Conservation (phyloP, 2,888 invertebrate species). For the Cerastis rubricosa region DNA sequence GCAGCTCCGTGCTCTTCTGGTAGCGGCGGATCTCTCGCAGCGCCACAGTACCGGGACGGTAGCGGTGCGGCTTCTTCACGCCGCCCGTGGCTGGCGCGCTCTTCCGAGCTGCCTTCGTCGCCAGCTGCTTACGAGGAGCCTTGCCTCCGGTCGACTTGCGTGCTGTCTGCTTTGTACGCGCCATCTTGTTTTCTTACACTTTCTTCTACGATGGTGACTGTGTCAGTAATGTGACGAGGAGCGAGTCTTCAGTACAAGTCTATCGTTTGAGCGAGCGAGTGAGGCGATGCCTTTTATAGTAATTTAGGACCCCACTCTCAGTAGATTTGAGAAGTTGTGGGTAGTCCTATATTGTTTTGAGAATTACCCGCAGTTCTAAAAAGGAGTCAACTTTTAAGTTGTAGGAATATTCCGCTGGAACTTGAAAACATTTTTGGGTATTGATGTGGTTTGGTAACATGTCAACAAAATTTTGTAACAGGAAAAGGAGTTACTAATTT, state of each 20-base stretch:
- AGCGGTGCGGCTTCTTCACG: slow-evolving; percentile 94
- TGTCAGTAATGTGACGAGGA: not conserved
- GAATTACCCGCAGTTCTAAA: not conserved
- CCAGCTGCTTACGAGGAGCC: slow-evolving; percentile 93
- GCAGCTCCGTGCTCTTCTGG: slow-evolving; percentile 93
- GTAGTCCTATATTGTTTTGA: slow-evolving; percentile 14
- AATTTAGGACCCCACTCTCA: not conserved
- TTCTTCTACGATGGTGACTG: not conserved
- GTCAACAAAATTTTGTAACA: not conserved
- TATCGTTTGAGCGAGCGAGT: not conserved
- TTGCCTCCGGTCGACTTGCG: slow-evolving; percentile 94
- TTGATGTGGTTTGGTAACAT: not conserved
- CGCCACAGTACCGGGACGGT: slow-evolving; percentile 93
- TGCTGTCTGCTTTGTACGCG: slow-evolving; percentile 94
- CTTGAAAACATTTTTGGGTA: not conserved
- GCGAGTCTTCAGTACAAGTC: not conserved
- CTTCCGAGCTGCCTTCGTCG: slow-evolving; percentile 93
- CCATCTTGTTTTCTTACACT: slow-evolving; percentile 83
- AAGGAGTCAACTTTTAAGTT: not conserved
- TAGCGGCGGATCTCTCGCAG: slow-evolving; percentile 93
- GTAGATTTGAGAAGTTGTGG: not conserved
- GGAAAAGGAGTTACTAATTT: no score
- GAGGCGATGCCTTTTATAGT: slow-evolving; percentile 28
- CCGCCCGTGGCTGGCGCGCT: slow-evolving; percentile 94
- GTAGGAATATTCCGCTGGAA: not conserved